Percentiles rank a stretch among this genome's conserved stretches.
phyloP scores from a whole-genome alignment of 2,113 vertebrate species.

The Plecotus auritus region DNA sequence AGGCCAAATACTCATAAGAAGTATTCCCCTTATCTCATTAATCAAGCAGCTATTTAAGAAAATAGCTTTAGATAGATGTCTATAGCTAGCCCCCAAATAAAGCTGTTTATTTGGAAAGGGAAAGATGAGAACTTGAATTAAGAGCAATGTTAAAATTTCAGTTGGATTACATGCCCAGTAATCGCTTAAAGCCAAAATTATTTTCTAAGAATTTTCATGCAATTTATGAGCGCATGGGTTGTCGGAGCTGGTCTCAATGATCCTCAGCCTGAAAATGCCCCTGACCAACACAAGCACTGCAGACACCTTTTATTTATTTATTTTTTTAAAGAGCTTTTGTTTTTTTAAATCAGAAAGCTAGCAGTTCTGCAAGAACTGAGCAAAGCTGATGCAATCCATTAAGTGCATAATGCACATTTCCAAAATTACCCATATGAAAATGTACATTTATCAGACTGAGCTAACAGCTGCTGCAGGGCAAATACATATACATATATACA shows the following conservation, averaged over 20 bases:
- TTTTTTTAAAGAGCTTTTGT: not conserved
- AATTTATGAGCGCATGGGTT: not conserved
- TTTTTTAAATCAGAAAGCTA: not conserved
- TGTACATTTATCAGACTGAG: not conserved
- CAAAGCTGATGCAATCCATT: not conserved
- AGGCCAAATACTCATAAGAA: not conserved
- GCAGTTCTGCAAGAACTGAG: not conserved
- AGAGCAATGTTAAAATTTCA: not conserved
- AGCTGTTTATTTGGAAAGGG: not conserved
- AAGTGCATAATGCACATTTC: conserved; percentile 23
- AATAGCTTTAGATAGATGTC: conserved; percentile 25
- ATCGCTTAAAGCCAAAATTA: conserved; percentile 38
- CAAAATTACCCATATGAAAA: conserved; percentile 25
- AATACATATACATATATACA: not conserved
- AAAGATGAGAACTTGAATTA: not conserved
- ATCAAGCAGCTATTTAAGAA: conserved; percentile 38
- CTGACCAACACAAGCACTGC: not conserved
- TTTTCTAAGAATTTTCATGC: not conserved
- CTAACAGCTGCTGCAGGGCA: conserved; percentile 29
- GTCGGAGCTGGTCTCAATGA: not conserved
- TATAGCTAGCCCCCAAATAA: not conserved
- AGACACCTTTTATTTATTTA: not conserved
- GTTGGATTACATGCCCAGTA: not conserved
- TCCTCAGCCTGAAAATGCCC: not conserved
- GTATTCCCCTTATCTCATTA: not conserved